Base-by-base conservation (phyloP, 2,888 invertebrate genomes). In the Drosophila maculinotata region DNA sequence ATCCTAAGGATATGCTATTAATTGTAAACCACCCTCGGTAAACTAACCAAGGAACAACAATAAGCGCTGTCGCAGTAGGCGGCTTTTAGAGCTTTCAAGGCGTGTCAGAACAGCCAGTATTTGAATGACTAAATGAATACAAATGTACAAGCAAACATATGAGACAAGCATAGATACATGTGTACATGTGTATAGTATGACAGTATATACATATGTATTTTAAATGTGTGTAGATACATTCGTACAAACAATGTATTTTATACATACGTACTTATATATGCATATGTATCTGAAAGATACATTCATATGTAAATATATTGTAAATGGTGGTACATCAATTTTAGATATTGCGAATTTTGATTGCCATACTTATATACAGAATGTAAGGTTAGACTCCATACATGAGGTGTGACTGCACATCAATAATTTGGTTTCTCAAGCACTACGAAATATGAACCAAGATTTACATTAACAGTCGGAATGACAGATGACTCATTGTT, bases 91-190 rank as follows among this genome's bases (percentile, higher is more conserved):
- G 69, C 69, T 69, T 69, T 69, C 47, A 23, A 53, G 69, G 63
- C 69, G 51, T 69, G 45, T 47, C 56, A 57, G 26, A 69, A 14
- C 69, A 69, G 28, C 47, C 47, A 69, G 69, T 62, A 33, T 69
- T 41, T 69, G 62, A 42, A 62, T 60, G 68, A 47, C 54, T 47
- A 51, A 36, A 33, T 23, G 28, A 23, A 48, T 53, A 52, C 45
- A 60, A 47, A 41, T 20, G 25, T 8, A 23, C 35, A 26, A 47
- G 60, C 52, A 53, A 20, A 30, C 30, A 48, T 67, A 57, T n/a
- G 15, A 38, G 36, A 44, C 42, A 41, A 36, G 42, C 42, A 58
- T 58, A 30, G 54, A 54, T 35, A 45, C 26, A 48, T 53, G 31
- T 42, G 9, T 31, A 23, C 23, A 54, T 25, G 6, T 14, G 12